These are phyloP conservation scores for Epinephelus moara DNA, from an alignment of 2,113 vertebrate genomes.

Conservation along the genomic window DNA sequence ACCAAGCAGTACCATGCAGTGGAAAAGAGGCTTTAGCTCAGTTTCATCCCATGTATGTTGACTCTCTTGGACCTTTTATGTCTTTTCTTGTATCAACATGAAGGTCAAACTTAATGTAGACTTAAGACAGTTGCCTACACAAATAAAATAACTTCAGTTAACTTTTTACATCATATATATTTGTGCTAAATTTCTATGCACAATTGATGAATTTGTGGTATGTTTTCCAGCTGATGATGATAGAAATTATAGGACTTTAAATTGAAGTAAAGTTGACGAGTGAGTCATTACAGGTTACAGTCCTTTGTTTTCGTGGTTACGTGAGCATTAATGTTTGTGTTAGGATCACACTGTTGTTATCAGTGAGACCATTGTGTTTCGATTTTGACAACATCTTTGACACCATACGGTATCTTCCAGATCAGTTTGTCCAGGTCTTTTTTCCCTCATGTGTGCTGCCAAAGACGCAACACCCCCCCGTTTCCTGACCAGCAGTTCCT, in stretches of 20 bases:
- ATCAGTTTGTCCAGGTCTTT: neutral
- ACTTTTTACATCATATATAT: neutral
- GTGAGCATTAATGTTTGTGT: neutral
- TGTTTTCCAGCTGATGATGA: neutral
- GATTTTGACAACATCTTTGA: neutral
- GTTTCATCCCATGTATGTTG: neutral
- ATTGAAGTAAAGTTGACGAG: no score
- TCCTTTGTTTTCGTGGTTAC: neutral
- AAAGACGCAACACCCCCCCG: neutral
- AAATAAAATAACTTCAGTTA: neutral
- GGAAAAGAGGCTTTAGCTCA: no score
- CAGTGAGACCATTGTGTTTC: neutral
- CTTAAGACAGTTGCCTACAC: neutral
- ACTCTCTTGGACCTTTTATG: neutral
- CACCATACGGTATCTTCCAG: neutral
- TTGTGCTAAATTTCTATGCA: neutral
- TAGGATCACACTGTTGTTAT: neutral
- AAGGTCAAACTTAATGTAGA: neutral
- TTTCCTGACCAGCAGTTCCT: constrained; percentile 7
- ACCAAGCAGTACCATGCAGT: no score
- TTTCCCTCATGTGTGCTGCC: neutral
- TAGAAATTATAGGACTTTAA: no score
- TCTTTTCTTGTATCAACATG: neutral
- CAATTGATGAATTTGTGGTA: neutral
- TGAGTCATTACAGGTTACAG: neutral